Evolutionary conservation across 2,888 invertebrate genomes (phyloP).

Genomic region (Spialia ferax): DNA sequence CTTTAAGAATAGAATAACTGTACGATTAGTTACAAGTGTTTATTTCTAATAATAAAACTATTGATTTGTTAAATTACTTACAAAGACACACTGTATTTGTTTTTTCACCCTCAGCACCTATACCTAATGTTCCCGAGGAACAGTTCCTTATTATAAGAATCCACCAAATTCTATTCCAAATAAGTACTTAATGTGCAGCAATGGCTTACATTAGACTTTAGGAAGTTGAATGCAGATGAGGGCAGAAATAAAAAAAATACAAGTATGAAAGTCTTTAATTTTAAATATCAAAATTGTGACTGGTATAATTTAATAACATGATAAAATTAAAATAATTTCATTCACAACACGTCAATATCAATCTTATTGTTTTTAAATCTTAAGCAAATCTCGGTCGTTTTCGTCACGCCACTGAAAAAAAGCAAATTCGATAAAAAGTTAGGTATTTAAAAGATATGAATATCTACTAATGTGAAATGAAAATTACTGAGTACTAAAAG

Average conservation of each 20-base stretch:
- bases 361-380: slow-evolving; percentile 20
- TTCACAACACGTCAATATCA: slow-evolving; percentile 33
- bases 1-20: slow-evolving; percentile 70
- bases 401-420: slow-evolving; percentile 45
- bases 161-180: no score
- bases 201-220: background rate
- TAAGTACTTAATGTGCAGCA: no score
- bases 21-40: slow-evolving; percentile 74
- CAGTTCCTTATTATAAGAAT: no score
- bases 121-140: no score
- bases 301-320: slow-evolving; percentile 7
- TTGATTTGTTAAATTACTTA: slow-evolving; percentile 78
- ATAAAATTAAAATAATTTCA: slow-evolving; percentile 18
- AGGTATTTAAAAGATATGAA: no score
- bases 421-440: no score
- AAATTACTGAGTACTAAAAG: no score
- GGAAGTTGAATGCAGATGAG: background rate
- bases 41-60: slow-evolving; percentile 79
- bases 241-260: background rate
- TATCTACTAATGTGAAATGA: no score
- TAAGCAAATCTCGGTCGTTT: background rate
- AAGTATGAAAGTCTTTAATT: background rate
- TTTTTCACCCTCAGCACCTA: slow-evolving; percentile 34
- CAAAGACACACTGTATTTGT: slow-evolving; percentile 57
- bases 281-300: background rate